Evolutionary conservation across 2,888 invertebrate species (phyloP), one percentile per base, ranked within the genome.

Genomic region (Cryptocephalus moraei): DNA sequence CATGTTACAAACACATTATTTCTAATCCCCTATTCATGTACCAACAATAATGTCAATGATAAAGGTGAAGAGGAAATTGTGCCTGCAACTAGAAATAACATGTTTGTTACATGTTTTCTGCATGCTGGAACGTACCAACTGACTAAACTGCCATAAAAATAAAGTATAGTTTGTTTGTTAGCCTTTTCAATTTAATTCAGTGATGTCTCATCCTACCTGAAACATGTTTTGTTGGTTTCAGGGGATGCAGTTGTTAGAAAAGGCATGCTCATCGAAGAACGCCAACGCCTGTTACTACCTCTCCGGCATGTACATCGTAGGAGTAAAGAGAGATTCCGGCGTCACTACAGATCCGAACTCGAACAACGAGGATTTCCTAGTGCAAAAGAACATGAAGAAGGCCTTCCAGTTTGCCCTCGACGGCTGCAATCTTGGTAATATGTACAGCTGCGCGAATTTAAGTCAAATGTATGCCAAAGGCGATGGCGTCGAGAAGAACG

Each of bases 381-480:
- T 84, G 22, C 73, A 73, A 43, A 79, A 82, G 52, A 81, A 92
- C 62, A 80, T 82, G 76, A 75, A 74, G 38, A 84, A 87, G 68
- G 92, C 93, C 0, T 88, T 90, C 66, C 73, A 81, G 34, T 86
- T 80, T 61, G 84, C 90, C 0, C 70, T 77, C 48, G 84, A 82
- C 67, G 89, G 86, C 0, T 97, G 96, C 67, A 86, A 91, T 51
- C 70, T 84, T 1, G 87, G 86, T 1, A 86, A 92, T 63, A 81
- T 91, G 66, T 86, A 84, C 63, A 88, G 90, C 0, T 97, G 97
- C 73, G 85, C 86, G 0, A 95, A 95, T 73, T 74, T 94, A 1
- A 85, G 91, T 62, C 81, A 86, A 67, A 91, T 92, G 87, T 88
- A 89, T 66, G 76, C 77, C 33, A 80, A 80, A 64, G 92, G 92